A percentile compares a stretch with the other conserved stretches of the same genome.
These are phyloP conservation scores for Drosophila suboccidentalis DNA, from an alignment of 2,888 invertebrate genomes.

Conservation along the genomic window DNA sequence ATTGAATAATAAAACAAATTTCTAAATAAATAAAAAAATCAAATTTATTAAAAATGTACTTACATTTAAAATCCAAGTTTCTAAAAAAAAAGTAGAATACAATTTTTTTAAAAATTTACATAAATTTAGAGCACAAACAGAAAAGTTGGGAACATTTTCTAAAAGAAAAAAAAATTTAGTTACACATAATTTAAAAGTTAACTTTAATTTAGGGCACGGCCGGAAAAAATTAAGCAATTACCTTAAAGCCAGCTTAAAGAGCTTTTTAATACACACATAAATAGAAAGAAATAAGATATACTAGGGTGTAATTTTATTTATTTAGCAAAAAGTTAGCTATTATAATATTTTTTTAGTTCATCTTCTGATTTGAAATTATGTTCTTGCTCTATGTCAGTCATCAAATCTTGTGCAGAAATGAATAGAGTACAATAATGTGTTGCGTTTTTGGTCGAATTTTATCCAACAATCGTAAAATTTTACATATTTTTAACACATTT, in stretches of 20 bases:
- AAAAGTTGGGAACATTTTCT: background rate
- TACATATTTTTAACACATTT: constrained; percentile 4
- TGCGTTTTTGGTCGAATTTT: background rate
- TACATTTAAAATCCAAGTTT: too few relatives aligned
- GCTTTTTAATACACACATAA: background rate
- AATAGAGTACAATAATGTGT: background rate
- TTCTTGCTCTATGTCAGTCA: background rate
- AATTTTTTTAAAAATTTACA: too few relatives aligned
- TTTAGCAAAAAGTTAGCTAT: constrained; percentile 2
- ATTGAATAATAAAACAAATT: too few relatives aligned
- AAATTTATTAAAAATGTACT: too few relatives aligned
- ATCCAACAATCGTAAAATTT: constrained; percentile 5
- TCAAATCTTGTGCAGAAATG: background rate
- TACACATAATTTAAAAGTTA: too few relatives aligned
- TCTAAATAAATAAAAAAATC: too few relatives aligned
- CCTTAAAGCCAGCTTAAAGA: too few relatives aligned
- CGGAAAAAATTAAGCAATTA: too few relatives aligned
- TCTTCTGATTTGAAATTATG: background rate
- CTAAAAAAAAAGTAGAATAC: too few relatives aligned
- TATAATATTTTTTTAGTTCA: background rate
- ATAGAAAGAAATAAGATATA: background rate
- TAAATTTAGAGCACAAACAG: too few relatives aligned
- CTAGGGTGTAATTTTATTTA: background rate
- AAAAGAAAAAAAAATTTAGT: background rate
- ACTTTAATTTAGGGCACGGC: too few relatives aligned